Conservation (phyloP, 2,113 vertebrate species). For the Chunga burmeisteri region DNA sequence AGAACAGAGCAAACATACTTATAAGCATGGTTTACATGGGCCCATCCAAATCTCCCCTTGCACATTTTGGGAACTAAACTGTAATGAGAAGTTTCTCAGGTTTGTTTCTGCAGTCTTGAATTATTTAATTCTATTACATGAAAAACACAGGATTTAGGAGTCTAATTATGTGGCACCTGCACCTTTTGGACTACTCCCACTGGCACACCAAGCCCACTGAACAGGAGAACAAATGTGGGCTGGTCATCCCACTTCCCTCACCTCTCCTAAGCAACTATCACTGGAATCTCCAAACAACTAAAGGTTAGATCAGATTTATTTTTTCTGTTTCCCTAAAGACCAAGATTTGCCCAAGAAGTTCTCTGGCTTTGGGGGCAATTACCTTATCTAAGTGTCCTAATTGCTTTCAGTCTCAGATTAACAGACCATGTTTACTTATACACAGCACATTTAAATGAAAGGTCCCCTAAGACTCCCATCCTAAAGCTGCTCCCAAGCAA, state of each 20-base stretch:
- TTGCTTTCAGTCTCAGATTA: neutral
- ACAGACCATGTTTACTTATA: neutral
- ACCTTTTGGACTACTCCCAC: neutral
- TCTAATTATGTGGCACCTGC: neutral
- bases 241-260: neutral
- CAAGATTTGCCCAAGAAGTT: neutral
- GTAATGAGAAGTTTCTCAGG: neutral
- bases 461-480: neutral
- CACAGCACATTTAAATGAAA: neutral
- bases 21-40: neutral
- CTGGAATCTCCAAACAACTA: neutral
- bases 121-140: neutral
- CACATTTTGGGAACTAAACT: neutral
- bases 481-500: neutral
- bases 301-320: neutral
- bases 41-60: neutral
- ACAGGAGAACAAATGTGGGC: neutral
- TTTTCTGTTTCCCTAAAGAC: neutral
- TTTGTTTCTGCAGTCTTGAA: neutral
- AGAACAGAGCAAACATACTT: neutral
- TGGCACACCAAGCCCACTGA: neutral
- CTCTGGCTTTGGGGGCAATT: neutral
- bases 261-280: neutral
- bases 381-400: neutral
- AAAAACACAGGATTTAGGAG: neutral